Conservation (phyloP, 2,888 invertebrate species). For the Xylota segnis region DNA sequence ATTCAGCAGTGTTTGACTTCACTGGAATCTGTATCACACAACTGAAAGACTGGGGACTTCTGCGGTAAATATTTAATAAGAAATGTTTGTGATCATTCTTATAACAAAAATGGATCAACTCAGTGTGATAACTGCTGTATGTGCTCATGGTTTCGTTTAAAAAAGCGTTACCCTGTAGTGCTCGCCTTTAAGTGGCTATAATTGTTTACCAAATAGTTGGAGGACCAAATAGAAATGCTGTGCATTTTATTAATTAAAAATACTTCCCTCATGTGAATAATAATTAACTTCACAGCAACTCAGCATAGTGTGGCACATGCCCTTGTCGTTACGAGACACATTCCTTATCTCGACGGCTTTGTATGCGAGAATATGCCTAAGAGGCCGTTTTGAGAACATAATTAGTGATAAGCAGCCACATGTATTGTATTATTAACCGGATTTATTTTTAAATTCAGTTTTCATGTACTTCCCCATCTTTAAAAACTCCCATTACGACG, state of each 20-base stretch:
- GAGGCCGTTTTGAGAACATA: constrained; percentile 1
- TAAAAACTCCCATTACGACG: neutral
- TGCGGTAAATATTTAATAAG: too few relatives aligned
- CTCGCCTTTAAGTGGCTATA: too few relatives aligned
- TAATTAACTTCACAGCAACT: neutral
- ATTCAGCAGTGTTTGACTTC: too few relatives aligned
- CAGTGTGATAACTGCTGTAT: too few relatives aligned
- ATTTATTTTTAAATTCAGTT: constrained; percentile 8
- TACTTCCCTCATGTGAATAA: constrained; percentile 7
- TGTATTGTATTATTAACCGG: constrained; percentile 4
- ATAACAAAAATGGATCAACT: too few relatives aligned
- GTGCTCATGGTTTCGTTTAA: too few relatives aligned
- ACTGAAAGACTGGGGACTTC: too few relatives aligned
- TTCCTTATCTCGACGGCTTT: constrained; percentile 24
- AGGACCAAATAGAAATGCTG: neutral
- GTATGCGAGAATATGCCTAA: neutral
- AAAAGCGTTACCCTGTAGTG: too few relatives aligned
- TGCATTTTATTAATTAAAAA: neutral
- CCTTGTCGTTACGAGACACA: neutral
- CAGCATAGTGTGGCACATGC: neutral
- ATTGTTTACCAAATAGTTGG: too few relatives aligned
- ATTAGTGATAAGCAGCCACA: constrained; percentile 23
- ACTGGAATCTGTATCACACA: too few relatives aligned
- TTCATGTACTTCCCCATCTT: neutral
- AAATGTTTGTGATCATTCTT: too few relatives aligned